These are phyloP conservation scores for Danio tinwini DNA, from an alignment of 2,797 vertebrate species.

Conservation along the genomic window DNA sequence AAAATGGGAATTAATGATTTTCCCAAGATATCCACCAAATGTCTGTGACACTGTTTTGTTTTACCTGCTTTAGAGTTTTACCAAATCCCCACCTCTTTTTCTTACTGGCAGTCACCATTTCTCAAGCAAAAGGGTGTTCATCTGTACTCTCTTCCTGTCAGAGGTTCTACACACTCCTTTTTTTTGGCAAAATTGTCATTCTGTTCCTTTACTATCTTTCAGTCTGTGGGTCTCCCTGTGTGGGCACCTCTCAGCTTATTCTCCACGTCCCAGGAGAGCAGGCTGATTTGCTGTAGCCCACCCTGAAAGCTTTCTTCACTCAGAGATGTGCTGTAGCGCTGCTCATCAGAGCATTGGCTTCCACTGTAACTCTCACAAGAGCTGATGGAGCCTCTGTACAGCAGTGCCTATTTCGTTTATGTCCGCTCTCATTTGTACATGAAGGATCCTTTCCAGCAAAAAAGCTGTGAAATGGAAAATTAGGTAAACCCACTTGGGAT, in stretches of 20 bases:
- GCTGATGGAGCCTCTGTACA: slow-evolving; percentile 23
- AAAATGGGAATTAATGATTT: background rate
- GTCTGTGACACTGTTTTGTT: background rate
- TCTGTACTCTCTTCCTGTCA: slow-evolving; percentile 31
- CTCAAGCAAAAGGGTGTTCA: slow-evolving; percentile 32
- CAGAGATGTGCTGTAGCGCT: slow-evolving; percentile 1
- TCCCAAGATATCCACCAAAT: background rate
- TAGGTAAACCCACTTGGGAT: slow-evolving; percentile 19
- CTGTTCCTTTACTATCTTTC: slow-evolving; percentile 32
- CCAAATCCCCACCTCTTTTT: slow-evolving; percentile 35
- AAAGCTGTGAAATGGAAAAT: slow-evolving; percentile 45
- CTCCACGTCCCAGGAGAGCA: slow-evolving; percentile 60
- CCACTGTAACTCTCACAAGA: slow-evolving; percentile 20
- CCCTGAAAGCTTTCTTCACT: slow-evolving; percentile 27
- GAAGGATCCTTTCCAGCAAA: slow-evolving; percentile 37
- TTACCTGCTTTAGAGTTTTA: slow-evolving; percentile 64
- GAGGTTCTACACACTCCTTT: slow-evolving; percentile 43
- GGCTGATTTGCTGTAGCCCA: slow-evolving; percentile 37
- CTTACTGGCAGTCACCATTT: slow-evolving; percentile 42
- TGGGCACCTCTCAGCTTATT: slow-evolving; percentile 49
- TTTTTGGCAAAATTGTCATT: slow-evolving; percentile 48
- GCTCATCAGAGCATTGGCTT: slow-evolving; percentile 14
- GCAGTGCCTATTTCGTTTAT: slow-evolving; percentile 34
- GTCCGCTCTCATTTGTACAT: slow-evolving; percentile 49
- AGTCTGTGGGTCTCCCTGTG: slow-evolving; percentile 20